Evolutionary conservation across 2,797 vertebrate species (phyloP).

Genomic region (Scleropages formosus): DNA sequence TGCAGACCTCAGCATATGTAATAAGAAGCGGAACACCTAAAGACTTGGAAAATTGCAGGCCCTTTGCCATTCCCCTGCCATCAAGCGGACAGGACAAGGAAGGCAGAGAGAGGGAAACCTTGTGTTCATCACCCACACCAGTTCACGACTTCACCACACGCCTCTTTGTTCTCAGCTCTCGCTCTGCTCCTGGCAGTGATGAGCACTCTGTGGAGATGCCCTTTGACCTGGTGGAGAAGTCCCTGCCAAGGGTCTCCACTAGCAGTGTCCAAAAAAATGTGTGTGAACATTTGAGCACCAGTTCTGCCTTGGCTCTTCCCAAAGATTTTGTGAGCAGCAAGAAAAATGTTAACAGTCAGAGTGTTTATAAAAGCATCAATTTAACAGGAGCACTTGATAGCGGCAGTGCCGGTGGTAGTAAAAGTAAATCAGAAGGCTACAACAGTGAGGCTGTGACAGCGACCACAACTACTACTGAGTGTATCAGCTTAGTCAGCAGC

Average conservation of each 20-base stretch:
- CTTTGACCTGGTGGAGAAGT: constrained; percentile 48
- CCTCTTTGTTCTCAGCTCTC: constrained; percentile 54
- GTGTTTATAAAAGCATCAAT: neutral
- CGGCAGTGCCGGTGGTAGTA: neutral
- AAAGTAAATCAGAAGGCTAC: constrained; percentile 25
- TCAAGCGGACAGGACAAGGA: constrained; percentile 27
- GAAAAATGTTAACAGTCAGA: neutral
- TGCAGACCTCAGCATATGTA: constrained; percentile 47
- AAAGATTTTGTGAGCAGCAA: neutral
- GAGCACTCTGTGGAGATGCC: constrained; percentile 36
- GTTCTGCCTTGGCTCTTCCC: constrained; percentile 7
- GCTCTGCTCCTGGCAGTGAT: constrained; percentile 28
- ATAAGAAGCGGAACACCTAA: constrained; percentile 56
- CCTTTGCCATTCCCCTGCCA: neutral
- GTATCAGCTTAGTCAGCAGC: constrained; percentile 25
- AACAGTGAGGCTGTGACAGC: constrained; percentile 35
- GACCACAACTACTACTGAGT: constrained; percentile 34
- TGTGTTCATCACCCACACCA: constrained; percentile 23
- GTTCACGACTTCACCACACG: constrained; percentile 50
- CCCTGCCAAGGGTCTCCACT: constrained; percentile 47
- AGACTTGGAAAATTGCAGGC: constrained; percentile 31
- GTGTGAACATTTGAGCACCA: neutral
- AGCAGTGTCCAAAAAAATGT: constrained; percentile 42
- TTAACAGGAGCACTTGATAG: neutral
- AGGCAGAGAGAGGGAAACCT: constrained; percentile 5